Conservation (phyloP, 2,888 invertebrate genomes). For the Drosophila macrospina region DNA sequence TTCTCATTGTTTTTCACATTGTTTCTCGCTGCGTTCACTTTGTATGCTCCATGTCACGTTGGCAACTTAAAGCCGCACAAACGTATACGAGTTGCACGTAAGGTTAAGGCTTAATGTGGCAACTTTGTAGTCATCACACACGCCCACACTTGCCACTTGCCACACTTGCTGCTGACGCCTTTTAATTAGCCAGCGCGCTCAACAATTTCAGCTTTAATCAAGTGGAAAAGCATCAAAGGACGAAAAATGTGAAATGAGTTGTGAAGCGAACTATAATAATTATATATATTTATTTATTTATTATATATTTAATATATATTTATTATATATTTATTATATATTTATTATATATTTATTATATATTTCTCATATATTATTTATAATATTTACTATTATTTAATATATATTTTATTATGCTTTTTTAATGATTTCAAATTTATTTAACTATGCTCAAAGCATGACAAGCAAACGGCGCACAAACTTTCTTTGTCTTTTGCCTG, state of each 20-base stretch:
- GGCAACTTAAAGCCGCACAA: conserved; percentile 36
- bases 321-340: no score
- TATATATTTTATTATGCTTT: no score
- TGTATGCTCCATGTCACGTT: conserved; percentile 43
- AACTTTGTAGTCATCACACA: conserved; percentile 28
- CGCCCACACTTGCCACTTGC: conserved; percentile 20
- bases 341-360: not conserved
- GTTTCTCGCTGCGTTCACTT: conserved; percentile 26
- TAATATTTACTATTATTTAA: not conserved
- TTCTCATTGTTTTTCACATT: conserved; percentile 17
- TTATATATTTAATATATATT: no score
- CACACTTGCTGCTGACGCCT: conserved; percentile 31
- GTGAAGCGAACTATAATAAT: not conserved
- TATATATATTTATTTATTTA: not conserved
- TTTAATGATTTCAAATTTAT: no score
- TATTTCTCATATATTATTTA: no score
- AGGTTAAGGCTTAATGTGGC: conserved; percentile 38
- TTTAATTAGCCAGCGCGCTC: conserved; percentile 47
- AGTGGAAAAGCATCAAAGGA: conserved; percentile 11
- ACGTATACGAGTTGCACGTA: conserved; percentile 14
- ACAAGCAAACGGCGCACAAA: not conserved
- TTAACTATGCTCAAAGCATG: not conserved
- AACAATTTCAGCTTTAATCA: conserved; percentile 36
- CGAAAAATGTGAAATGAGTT: not conserved
- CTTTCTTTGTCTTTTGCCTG: conserved; percentile 6